Conservation (phyloP, 2,888 invertebrate species). For the Folsomia candida region DNA sequence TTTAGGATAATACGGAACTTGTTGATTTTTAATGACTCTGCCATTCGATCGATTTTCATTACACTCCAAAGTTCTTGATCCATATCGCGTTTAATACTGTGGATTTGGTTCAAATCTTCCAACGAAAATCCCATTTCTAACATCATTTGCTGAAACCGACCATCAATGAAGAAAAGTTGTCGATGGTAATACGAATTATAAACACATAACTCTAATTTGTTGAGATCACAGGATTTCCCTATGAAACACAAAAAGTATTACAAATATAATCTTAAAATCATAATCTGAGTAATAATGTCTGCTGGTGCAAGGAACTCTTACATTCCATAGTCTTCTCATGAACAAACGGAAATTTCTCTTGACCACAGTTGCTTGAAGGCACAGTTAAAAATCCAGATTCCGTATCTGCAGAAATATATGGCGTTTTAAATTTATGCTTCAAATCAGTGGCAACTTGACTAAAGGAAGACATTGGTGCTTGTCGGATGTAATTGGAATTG, state of each 20-base stretch:
- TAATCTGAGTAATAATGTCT: neutral
- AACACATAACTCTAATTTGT: neutral
- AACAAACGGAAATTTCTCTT: neutral
- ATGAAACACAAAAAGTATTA: too few species aligned
- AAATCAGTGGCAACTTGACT: neutral
- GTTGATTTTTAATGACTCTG: neutral
- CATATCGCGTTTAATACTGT: neutral
- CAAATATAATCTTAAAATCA: neutral
- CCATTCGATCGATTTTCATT: neutral
- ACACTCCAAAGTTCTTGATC: neutral
- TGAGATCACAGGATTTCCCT: neutral
- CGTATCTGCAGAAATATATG: neutral
- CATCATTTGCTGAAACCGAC: neutral
- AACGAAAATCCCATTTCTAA: conserved; percentile 1
- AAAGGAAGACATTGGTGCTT: neutral
- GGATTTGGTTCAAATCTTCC: neutral
- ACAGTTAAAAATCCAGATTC: neutral
- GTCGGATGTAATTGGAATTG: neutral
- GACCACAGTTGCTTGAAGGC: neutral
- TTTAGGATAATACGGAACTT: neutral
- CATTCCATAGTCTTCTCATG: neutral
- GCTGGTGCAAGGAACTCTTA: neutral
- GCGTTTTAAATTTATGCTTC: neutral
- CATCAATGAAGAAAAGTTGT: neutral
- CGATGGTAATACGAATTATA: neutral